Percentiles rank a stretch among this genome's conserved stretches.
phyloP scores from a whole-genome alignment of 2,888 invertebrate genomes.

The Limnephilus marmoratus region DNA sequence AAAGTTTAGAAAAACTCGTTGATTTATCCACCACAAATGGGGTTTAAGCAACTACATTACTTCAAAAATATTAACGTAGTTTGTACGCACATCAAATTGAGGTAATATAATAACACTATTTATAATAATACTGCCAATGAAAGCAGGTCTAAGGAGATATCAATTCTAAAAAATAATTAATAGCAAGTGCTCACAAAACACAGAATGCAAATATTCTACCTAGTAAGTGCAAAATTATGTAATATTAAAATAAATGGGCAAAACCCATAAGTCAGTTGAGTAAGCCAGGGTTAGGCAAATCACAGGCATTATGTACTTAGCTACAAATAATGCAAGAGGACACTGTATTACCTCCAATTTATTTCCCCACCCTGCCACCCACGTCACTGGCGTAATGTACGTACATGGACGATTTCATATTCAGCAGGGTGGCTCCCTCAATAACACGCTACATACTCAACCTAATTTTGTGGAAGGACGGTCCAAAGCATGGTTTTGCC shows the following conservation, averaged over 20 bases:
- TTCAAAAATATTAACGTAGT: neutral
- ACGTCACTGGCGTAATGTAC: slow-evolving; percentile 4
- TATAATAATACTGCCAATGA: neutral
- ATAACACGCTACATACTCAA: neutral
- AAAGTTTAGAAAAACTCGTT: too few relatives aligned
- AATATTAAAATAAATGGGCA: neutral
- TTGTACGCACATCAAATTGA: neutral
- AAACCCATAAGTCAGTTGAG: neutral
- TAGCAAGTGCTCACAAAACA: neutral
- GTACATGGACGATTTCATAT: slow-evolving; percentile 11
- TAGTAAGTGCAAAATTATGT: neutral
- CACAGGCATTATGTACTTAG: slow-evolving; percentile 40
- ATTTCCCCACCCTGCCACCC: neutral
- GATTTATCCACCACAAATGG: neutral
- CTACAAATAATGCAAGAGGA: slow-evolving; percentile 21
- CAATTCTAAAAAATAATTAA: neutral
- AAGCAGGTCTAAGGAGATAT: neutral
- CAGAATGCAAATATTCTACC: neutral
- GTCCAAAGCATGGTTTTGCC: neutral
- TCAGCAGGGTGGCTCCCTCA: neutral
- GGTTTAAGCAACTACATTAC: neutral
- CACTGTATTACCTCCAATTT: neutral
- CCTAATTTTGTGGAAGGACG: neutral
- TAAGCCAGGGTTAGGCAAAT: slow-evolving; percentile 15
- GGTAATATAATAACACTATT: neutral